These are phyloP conservation scores for Drosophila eugracilis DNA, from an alignment of 1,140 invertebrate genomes.

Conservation along the genomic window DNA sequence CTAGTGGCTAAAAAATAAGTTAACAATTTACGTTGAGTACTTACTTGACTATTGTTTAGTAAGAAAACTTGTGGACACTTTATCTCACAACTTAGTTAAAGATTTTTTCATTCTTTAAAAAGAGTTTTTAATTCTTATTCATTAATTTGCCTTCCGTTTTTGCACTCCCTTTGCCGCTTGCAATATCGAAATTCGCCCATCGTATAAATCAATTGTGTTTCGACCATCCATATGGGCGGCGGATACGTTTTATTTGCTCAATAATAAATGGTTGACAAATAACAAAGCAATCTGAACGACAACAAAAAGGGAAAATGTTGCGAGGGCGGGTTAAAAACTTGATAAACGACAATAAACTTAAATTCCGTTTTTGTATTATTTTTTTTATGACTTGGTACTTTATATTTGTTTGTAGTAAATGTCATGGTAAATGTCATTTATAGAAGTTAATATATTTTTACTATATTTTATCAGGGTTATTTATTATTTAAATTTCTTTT, in stretches of 20 bases:
- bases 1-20: no score
- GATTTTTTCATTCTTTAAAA: neutral
- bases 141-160: slow-evolving; percentile 8
- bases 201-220: slow-evolving; percentile 65
- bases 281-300: slow-evolving; percentile 31
- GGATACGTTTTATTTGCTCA: slow-evolving; percentile 63
- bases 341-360: neutral
- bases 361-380: no score
- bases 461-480: no score
- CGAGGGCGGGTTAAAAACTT: slow-evolving; percentile 32
- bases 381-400: neutral
- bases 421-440: no score
- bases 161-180: slow-evolving; percentile 10
- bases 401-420: no score
- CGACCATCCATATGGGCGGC: slow-evolving; percentile 57
- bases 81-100: neutral
- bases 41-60: no score
- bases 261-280: slow-evolving; percentile 57
- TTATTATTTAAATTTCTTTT: no score
- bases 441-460: no score
- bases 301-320: slow-evolving; percentile 20
- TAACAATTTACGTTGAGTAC: no score
- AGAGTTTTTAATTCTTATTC: neutral
- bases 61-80: no score
- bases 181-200: slow-evolving; percentile 26